These are phyloP conservation scores for Empidonax alnorum DNA, from an alignment of 2,113 vertebrate genomes.

Conservation along the genomic window DNA sequence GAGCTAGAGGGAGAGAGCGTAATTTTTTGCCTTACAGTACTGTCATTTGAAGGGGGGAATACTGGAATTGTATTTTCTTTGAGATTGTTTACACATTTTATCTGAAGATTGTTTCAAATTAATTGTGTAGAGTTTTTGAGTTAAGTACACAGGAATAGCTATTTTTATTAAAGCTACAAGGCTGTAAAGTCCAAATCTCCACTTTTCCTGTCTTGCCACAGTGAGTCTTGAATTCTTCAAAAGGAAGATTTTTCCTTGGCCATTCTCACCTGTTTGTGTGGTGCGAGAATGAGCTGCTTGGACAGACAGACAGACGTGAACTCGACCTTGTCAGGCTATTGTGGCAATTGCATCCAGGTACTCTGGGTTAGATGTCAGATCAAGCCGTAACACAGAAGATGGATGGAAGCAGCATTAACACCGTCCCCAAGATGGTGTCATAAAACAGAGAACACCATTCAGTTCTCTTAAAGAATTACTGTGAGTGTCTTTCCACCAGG, in stretches of 20 bases:
- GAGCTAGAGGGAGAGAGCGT: background rate
- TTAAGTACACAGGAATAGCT: background rate
- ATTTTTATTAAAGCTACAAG: background rate
- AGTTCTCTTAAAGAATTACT: background rate
- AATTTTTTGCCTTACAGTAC: background rate
- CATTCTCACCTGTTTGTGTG: background rate
- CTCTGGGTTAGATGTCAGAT: background rate
- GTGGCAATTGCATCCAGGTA: background rate
- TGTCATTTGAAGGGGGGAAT: background rate
- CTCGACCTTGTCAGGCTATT: background rate
- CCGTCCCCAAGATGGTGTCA: background rate
- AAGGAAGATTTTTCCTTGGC: background rate
- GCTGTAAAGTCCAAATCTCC: background rate
- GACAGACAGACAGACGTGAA: rapidly evolving
- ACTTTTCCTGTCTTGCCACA: background rate
- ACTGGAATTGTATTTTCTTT: background rate
- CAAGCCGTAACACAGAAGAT: background rate
- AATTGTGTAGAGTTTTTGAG: background rate
- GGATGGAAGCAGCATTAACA: background rate
- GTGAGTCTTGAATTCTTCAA: background rate
- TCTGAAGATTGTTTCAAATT: background rate
- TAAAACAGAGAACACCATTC: background rate
- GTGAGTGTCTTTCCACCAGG: background rate
- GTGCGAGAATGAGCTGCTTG: background rate
- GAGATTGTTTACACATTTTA: background rate